Evolutionary conservation across 92 coral and sea anemone species (phyloP).

Genomic region (Anthopleura xanthogrammica): DNA sequence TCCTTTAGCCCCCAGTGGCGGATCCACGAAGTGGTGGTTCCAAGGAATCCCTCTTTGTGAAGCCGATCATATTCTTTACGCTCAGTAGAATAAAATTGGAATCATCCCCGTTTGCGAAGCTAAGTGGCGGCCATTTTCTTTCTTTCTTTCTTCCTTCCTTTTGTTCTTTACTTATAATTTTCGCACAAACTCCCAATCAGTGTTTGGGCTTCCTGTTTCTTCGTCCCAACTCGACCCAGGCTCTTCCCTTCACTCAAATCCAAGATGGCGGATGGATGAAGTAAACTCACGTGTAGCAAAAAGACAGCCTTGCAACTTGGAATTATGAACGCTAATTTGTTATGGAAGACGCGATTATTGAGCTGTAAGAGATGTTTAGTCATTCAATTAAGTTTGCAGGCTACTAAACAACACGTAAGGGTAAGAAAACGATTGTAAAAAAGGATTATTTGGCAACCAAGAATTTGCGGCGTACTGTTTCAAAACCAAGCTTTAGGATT

Average conservation of each 20-base stretch:
- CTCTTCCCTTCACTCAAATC: not conserved
- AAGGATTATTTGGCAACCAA: not conserved
- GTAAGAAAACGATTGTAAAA: not conserved
- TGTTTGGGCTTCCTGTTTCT: not conserved
- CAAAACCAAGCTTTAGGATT: too few relatives aligned
- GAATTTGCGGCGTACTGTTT: too few relatives aligned
- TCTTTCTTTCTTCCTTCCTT: too few relatives aligned
- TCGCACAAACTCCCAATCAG: not conserved
- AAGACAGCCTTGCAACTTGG: not conserved
- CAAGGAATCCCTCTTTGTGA: too few relatives aligned
- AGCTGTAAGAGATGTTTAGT: not conserved
- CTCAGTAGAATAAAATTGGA: too few relatives aligned
- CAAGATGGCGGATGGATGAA: constrained; percentile 13
- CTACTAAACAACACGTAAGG: not conserved
- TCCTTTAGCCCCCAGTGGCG: too few relatives aligned
- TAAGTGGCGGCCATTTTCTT: too few relatives aligned
- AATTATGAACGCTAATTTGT: not conserved
- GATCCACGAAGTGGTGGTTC: too few relatives aligned
- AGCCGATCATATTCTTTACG: too few relatives aligned
- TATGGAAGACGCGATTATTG: not conserved
- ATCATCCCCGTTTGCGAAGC: too few relatives aligned
- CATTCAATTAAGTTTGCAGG: not conserved
- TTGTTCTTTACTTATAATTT: too few relatives aligned
- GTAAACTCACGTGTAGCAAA: not conserved
- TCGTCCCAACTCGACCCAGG: not conserved